These are phyloP conservation scores for Heterodera carotae DNA, from an alignment of 1,140 invertebrate species.

Conservation along the genomic window DNA sequence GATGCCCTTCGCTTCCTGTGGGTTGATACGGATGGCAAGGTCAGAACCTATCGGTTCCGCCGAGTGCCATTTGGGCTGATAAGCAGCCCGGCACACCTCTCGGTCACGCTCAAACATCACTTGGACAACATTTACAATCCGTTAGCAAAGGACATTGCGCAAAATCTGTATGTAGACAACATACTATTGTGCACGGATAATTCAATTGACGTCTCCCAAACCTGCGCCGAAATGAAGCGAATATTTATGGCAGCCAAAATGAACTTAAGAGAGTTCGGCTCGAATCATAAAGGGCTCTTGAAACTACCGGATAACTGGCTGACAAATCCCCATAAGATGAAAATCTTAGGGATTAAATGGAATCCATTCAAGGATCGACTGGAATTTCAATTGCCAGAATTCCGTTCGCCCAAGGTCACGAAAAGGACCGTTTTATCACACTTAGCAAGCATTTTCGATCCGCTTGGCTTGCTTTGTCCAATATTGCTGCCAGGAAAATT, in stretches of 20 bases:
- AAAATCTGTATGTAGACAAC: conserved; percentile 11
- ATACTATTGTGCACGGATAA: neutral
- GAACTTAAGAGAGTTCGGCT: neutral
- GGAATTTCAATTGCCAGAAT: neutral
- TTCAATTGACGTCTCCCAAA: neutral
- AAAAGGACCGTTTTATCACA: conserved; percentile 3
- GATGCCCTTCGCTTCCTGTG: no score
- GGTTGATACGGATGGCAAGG: no score
- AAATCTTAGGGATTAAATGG: conserved; percentile 1
- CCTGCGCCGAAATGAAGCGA: neutral
- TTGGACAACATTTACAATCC: no score
- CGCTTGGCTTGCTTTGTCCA: neutral
- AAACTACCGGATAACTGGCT: neutral
- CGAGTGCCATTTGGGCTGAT: no score
- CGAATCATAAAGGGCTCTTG: neutral
- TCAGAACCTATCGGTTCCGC: no score
- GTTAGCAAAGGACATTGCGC: neutral
- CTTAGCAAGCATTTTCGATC: neutral
- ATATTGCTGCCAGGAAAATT: neutral
- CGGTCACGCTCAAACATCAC: no score
- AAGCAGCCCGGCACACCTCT: no score
- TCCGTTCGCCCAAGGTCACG: neutral
- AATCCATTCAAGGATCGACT: neutral
- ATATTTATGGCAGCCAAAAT: neutral
- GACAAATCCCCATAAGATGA: neutral